A percentile compares a stretch with the other conserved stretches of the same genome.
phyloP scores from a whole-genome alignment of 2,797 vertebrate genomes.

The Ptychadena robeensis region DNA sequence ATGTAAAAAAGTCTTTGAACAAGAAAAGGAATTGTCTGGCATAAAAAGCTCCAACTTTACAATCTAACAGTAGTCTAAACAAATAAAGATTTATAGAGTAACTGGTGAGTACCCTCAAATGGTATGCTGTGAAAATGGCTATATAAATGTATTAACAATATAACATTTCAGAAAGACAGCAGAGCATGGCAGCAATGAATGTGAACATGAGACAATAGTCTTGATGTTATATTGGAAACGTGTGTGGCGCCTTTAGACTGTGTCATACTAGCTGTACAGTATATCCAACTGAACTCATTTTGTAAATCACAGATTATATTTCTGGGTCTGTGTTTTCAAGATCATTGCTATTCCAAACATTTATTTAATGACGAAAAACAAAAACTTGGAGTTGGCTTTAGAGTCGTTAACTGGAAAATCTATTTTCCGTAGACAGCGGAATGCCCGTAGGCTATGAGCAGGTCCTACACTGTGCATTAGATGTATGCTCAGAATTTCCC shows the following conservation, averaged over 20 bases:
- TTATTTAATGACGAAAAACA: not conserved
- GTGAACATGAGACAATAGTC: conserved; percentile 59
- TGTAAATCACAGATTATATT: not conserved
- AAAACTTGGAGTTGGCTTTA: not conserved
- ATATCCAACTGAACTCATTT: not conserved
- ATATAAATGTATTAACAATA: conserved; percentile 45
- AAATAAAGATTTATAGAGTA: conserved; percentile 56
- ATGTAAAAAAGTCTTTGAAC: conserved; percentile 33
- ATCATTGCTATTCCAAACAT: not conserved
- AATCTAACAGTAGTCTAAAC: conserved; percentile 50
- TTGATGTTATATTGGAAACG: conserved; percentile 38
- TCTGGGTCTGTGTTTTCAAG: not conserved
- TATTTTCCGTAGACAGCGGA: not conserved
- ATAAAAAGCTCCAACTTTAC: conserved; percentile 28
- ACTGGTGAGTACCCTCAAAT: conserved; percentile 13
- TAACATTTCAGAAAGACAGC: conserved; percentile 26
- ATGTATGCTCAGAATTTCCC: not conserved
- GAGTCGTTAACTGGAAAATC: not conserved
- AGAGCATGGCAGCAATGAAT: conserved; percentile 37
- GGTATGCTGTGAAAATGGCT: conserved; percentile 44
- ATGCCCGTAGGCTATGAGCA: not conserved
- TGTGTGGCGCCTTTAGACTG: conserved; percentile 11
- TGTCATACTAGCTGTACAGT: not conserved
- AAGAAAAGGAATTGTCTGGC: not conserved
- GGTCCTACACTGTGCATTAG: not conserved